Evolutionary conservation across 2,113 vertebrate species (phyloP).

Genomic region (Meleagris gallopavo): DNA sequence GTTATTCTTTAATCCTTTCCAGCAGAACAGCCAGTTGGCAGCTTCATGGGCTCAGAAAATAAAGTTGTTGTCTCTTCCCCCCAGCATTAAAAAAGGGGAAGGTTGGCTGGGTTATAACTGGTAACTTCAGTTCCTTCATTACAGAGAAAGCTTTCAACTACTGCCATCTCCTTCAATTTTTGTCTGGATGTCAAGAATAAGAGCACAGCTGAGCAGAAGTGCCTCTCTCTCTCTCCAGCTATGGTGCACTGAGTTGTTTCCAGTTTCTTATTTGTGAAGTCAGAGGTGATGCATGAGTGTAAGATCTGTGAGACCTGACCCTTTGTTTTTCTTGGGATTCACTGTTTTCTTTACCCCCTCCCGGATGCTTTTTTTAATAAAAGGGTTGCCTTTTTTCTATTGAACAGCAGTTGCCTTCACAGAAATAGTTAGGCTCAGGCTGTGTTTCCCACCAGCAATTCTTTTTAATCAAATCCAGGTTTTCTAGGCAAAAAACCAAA

Average conservation of each 20-base stretch:
- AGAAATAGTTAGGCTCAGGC: background rate
- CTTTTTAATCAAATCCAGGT: background rate
- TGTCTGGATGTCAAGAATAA: slow-evolving; percentile 1
- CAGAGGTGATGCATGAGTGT: background rate
- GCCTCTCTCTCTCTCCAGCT: background rate
- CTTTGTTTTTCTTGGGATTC: background rate
- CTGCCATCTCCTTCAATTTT: slow-evolving; percentile 52
- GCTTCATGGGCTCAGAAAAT: slow-evolving; percentile 40
- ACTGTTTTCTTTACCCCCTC: background rate
- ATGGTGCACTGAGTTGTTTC: background rate
- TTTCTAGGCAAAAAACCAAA: background rate
- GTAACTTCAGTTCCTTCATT: slow-evolving; percentile 62
- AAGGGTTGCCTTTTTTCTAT: background rate
- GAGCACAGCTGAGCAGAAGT: background rate
- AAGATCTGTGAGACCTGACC: background rate
- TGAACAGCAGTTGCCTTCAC: background rate
- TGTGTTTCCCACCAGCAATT: background rate
- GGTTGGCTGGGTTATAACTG: slow-evolving; percentile 37
- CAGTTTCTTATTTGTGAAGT: background rate
- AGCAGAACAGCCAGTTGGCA: slow-evolving; percentile 63
- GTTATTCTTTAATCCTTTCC: slow-evolving; percentile 45
- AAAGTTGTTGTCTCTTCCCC: slow-evolving; percentile 19
- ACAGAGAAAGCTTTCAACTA: slow-evolving; percentile 49
- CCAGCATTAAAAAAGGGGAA: slow-evolving; percentile 33
- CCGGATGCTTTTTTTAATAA: background rate